phyloP scores from a whole-genome alignment of 1,140 invertebrate species.

The Sinella curviseta region DNA sequence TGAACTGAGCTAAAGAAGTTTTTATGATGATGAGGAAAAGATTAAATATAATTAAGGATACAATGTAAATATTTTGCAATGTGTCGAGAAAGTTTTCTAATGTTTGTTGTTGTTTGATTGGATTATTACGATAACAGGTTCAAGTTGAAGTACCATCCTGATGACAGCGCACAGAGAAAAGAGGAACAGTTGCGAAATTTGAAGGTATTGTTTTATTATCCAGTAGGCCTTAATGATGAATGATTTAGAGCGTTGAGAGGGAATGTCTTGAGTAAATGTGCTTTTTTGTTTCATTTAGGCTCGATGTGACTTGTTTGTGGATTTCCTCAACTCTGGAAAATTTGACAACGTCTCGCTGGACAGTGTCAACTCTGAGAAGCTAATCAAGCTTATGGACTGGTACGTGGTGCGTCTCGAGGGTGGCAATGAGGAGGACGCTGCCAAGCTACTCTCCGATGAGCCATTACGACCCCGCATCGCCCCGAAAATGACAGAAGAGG shows the following conservation, averaged over 20 bases:
- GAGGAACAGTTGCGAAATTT: slow-evolving; percentile 81
- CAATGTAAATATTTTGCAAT: no score
- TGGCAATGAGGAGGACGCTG: slow-evolving; percentile 82
- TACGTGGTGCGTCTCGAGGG: slow-evolving; percentile 97
- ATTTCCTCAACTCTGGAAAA: slow-evolving; percentile 72
- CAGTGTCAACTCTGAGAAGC: slow-evolving; percentile 78
- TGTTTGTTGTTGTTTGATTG: slow-evolving; percentile 53
- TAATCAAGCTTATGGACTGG: slow-evolving; percentile 88
- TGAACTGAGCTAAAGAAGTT: no score
- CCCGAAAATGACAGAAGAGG: slow-evolving; percentile 48
- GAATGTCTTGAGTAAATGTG: not conserved
- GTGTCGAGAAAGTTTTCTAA: no score
- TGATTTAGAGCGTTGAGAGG: no score
- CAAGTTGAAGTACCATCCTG: slow-evolving; percentile 97
- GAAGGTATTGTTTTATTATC: no score
- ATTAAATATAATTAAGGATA: no score
- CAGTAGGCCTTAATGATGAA: not conserved
- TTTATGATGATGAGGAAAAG: no score
- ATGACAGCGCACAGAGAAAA: slow-evolving; percentile 87
- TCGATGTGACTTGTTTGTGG: slow-evolving; percentile 85
- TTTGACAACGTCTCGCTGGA: slow-evolving; percentile 82
- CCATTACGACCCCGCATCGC: slow-evolving; percentile 20
- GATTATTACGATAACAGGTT: slow-evolving; percentile 71
- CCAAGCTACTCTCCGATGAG: slow-evolving; percentile 49
- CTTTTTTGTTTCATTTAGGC: slow-evolving; percentile 65